A percentile compares a stretch with the other conserved stretches of the same genome.
Conservation (phyloP, 1,140 invertebrate genomes). For the Argopecten irradians region DNA sequence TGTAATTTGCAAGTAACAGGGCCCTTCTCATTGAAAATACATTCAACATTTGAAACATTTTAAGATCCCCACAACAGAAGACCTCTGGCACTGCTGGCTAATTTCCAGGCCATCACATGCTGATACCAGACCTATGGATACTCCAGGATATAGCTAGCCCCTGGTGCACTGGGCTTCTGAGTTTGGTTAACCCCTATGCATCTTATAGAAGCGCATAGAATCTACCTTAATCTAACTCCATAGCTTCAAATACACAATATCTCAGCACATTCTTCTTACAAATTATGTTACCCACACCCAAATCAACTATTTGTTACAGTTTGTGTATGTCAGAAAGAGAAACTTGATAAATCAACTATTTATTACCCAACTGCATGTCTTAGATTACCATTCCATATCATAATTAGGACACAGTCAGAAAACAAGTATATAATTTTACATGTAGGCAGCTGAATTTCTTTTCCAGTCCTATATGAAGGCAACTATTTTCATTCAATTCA, state of each 20-base stretch:
- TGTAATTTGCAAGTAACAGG: background rate
- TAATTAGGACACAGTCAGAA: background rate
- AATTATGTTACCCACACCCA: constrained; percentile 15
- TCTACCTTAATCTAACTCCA: background rate
- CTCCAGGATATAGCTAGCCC: background rate
- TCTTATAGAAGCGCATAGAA: background rate
- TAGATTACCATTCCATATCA: background rate
- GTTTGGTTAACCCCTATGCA: background rate
- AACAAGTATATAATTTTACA: background rate
- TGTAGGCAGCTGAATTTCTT: background rate
- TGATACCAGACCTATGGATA: background rate
- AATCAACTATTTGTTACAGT: background rate
- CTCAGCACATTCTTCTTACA: background rate
- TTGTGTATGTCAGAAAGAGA: background rate
- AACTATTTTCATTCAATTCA: no score
- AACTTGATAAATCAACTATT: constrained; percentile 11
- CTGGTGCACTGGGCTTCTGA: background rate
- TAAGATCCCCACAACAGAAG: background rate
- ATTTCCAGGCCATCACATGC: background rate
- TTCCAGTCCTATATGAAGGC: no score
- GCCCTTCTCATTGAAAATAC: background rate
- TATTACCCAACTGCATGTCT: background rate
- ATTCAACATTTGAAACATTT: background rate
- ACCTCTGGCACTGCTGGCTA: background rate
- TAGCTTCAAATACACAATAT: constrained; percentile 9